A percentile compares a stretch with the other conserved stretches of the same genome.
phyloP scores from a whole-genome alignment of 2,797 vertebrate genomes.

The Gouania willdenowi region DNA sequence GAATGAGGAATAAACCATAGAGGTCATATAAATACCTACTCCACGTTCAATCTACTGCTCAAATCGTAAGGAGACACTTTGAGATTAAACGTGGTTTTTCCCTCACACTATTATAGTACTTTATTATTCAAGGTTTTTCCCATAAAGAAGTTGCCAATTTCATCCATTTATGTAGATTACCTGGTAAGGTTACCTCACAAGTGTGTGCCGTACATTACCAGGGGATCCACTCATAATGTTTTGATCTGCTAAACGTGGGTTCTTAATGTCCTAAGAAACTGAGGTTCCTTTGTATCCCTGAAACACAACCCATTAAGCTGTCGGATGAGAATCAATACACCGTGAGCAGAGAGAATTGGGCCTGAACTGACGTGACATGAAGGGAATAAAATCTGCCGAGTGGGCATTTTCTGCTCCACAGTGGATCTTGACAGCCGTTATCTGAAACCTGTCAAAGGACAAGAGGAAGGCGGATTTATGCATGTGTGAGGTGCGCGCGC shows the following conservation, averaged over 20 bases:
- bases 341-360: slow-evolving; percentile 16
- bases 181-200: too few species aligned
- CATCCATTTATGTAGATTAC: too few species aligned
- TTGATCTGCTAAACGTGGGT: slow-evolving; percentile 3
- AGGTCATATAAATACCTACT: too few species aligned
- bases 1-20: too few species aligned
- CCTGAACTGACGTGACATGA: slow-evolving; percentile 39
- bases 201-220: too few species aligned
- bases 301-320: slow-evolving; percentile 43
- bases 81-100: too few species aligned
- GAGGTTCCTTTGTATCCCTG: slow-evolving; percentile 2
- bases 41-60: too few species aligned
- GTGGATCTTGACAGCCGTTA: slow-evolving; percentile 49
- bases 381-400: slow-evolving; percentile 20
- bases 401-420: slow-evolving; percentile 31
- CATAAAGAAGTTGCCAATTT: too few species aligned
- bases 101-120: too few species aligned
- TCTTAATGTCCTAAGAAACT: slow-evolving; percentile 15
- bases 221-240: too few species aligned
- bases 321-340: slow-evolving; percentile 44
- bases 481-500: slow-evolving; percentile 12
- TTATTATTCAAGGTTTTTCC: too few species aligned
- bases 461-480: slow-evolving; percentile 45
- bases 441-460: slow-evolving; percentile 63
- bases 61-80: too few species aligned